phyloP scores from a whole-genome alignment of 2,797 vertebrate genomes.

The Heliangelus exortis region DNA sequence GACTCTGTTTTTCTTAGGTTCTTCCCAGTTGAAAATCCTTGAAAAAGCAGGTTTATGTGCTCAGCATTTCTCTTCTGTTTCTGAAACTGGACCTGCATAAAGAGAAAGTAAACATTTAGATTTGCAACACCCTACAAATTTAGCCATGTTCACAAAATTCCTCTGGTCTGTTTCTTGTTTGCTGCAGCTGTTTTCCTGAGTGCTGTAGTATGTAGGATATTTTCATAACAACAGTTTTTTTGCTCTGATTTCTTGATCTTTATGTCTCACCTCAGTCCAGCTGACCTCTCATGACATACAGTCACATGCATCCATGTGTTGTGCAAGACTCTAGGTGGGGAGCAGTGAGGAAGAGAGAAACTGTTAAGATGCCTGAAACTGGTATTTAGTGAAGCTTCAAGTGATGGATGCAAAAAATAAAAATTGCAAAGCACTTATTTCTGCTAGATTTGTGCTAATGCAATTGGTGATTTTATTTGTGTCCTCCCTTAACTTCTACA shows the following conservation, averaged over 20 bases:
- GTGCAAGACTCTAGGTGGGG: neutral
- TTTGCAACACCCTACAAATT: neutral
- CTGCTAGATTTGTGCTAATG: neutral
- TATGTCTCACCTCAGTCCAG: neutral
- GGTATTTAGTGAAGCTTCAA: neutral
- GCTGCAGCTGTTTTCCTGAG: slow-evolving; percentile 7
- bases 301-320: neutral
- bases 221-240: neutral
- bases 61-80: neutral
- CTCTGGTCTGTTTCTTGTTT: neutral
- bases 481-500: neutral
- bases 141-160: neutral
- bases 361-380: neutral
- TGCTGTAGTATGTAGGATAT: neutral
- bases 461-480: neutral
- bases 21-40: neutral
- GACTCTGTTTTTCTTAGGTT: neutral
- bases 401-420: neutral
- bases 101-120: neutral
- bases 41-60: neutral
- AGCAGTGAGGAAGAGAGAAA: slow-evolving; percentile 19
- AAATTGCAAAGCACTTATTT: neutral
- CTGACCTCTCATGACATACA: neutral
- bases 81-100: neutral
- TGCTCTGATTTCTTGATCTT: neutral